Conservation (phyloP, 2,797 vertebrate species). For the Sphenodon punctatus region DNA sequence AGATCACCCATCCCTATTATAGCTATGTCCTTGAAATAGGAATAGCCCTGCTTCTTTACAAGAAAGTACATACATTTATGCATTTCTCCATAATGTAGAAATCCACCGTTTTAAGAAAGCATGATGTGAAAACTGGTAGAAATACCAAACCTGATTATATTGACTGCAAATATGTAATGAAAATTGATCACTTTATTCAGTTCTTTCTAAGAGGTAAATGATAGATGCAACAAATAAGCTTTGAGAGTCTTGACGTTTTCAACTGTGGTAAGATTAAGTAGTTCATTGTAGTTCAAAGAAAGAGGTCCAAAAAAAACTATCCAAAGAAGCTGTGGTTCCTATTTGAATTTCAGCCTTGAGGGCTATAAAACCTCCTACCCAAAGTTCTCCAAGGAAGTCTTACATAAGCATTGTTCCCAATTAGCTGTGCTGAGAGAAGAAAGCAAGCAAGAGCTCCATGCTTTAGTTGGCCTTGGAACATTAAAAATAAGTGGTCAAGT, state of each 20-base stretch:
- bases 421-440: conserved; percentile 47
- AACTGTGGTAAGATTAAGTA: conserved; percentile 25
- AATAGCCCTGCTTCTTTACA: neutral
- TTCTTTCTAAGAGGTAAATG: neutral
- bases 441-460: conserved; percentile 63
- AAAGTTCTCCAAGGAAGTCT: conserved; percentile 68
- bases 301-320: conserved; percentile 45
- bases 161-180: conserved; percentile 28
- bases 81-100: neutral
- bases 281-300: conserved; percentile 60
- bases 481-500: conserved; percentile 47
- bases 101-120: neutral
- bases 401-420: conserved; percentile 69
- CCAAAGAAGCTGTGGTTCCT: conserved; percentile 73
- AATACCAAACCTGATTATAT: neutral
- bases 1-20: no score
- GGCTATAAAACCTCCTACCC: conserved; percentile 63
- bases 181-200: neutral
- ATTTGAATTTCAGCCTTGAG: conserved; percentile 67
- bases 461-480: conserved; percentile 63
- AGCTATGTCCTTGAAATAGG: neutral
- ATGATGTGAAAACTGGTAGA: neutral
- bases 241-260: neutral
- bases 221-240: neutral
- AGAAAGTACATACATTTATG: neutral